Conservation (phyloP, 2,888 invertebrate genomes). For the Dexiosoma caninum region DNA sequence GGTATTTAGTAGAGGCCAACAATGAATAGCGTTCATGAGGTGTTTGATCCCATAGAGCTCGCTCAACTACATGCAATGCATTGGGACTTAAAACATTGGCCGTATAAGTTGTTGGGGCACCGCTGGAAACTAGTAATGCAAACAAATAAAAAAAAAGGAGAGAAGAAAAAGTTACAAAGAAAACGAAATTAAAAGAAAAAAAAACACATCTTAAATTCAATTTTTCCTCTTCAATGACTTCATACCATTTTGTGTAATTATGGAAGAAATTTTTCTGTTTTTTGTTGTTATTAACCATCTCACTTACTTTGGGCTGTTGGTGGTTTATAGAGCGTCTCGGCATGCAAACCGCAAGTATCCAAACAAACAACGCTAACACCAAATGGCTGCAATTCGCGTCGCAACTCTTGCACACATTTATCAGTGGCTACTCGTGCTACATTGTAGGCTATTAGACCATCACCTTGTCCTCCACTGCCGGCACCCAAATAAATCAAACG, state of each 20-base stretch:
- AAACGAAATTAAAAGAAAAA: slow-evolving; percentile 44
- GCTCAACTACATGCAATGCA: slow-evolving; percentile 82
- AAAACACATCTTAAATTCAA: slow-evolving; percentile 4
- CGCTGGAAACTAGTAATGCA: slow-evolving; percentile 72
- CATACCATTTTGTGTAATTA: slow-evolving; percentile 21
- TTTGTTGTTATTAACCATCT: not conserved
- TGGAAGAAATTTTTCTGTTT: not conserved
- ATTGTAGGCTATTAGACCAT: slow-evolving; percentile 80
- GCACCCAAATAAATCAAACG: slow-evolving; percentile 84
- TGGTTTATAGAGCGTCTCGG: slow-evolving; percentile 83
- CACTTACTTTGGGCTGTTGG: slow-evolving; percentile 80
- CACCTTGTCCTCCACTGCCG: slow-evolving; percentile 71
- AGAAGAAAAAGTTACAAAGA: slow-evolving; percentile 14
- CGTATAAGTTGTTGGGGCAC: slow-evolving; percentile 83
- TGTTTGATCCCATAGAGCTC: slow-evolving; percentile 80
- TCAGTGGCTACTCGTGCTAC: slow-evolving; percentile 87
- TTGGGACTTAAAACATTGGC: slow-evolving; percentile 82
- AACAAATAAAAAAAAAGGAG: slow-evolving; percentile 21
- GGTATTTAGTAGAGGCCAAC: slow-evolving; percentile 75
- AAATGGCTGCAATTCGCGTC: slow-evolving; percentile 83
- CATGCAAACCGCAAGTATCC: slow-evolving; percentile 84
- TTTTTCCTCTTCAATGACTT: slow-evolving; percentile 51
- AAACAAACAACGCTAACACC: slow-evolving; percentile 87
- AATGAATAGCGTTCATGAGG: slow-evolving; percentile 79
- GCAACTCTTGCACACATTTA: slow-evolving; percentile 86